Evolutionary conservation across 2,888 invertebrate species (phyloP).

Genomic region (Tinea pellionella): DNA sequence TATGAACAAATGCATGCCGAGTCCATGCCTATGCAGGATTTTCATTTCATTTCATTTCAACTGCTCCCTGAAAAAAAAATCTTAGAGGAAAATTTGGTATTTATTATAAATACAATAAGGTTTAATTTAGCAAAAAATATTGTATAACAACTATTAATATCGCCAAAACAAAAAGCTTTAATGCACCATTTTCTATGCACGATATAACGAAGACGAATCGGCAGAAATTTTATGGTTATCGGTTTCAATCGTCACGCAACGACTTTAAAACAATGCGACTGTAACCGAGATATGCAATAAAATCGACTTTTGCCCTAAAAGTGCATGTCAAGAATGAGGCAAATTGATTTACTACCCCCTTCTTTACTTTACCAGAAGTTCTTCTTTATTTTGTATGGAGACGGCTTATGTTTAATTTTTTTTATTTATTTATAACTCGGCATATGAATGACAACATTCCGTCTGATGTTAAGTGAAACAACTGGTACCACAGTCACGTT

Average conservation of each 20-base stretch:
- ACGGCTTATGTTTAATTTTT: no score
- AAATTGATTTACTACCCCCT: slow-evolving; percentile 34
- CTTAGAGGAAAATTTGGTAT: no score
- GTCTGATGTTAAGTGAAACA: no score
- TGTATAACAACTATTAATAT: not conserved
- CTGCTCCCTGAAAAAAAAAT: no score
- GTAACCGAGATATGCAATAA: slow-evolving; percentile 17
- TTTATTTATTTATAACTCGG: no score
- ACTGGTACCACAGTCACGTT: no score
- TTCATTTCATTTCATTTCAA: no score
- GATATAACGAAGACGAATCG: slow-evolving; percentile 11
- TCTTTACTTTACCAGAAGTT: not conserved
- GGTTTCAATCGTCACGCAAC: slow-evolving; percentile 18
- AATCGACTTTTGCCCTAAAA: slow-evolving; percentile 23
- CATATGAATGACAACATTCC: no score
- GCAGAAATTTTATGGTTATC: not conserved
- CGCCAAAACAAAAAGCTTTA: not conserved
- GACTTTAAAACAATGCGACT: slow-evolving; percentile 16
- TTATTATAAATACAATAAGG: not conserved
- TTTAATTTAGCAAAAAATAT: not conserved
- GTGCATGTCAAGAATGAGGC: slow-evolving; percentile 21
- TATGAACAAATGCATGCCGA: no score
- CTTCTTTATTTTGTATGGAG: no score
- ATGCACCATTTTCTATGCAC: not conserved
- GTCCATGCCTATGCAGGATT: no score